Percentiles rank a stretch among this genome's conserved stretches.
Evolutionary conservation across 2,113 vertebrate species (phyloP).

Genomic region (Carettochelys insculpta): DNA sequence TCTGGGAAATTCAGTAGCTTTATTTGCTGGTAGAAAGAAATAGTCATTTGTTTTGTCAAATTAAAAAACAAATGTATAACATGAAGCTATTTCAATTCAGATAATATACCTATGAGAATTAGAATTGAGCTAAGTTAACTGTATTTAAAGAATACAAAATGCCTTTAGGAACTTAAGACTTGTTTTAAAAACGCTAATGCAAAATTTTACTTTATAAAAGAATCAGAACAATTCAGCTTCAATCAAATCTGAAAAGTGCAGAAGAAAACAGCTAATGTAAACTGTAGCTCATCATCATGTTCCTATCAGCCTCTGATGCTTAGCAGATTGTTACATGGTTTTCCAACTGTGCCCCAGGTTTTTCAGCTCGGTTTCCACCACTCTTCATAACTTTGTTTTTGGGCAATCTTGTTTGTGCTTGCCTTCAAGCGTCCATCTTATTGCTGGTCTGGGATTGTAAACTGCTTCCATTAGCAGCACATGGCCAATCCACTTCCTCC

Average conservation of each 20-base stretch:
- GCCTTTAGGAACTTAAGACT: neutral
- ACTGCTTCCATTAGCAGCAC: too few species aligned
- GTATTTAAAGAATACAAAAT: neutral
- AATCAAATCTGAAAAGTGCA: neutral
- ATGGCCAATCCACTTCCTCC: too few species aligned
- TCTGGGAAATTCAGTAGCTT: neutral
- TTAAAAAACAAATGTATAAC: neutral
- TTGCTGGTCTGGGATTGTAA: too few species aligned
- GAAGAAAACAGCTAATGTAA: neutral
- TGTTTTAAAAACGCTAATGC: neutral
- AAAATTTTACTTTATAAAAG: neutral
- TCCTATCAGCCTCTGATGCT: too few species aligned
- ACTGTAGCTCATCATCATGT: neutral
- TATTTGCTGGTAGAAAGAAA: constrained; percentile 34
- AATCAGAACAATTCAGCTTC: neutral
- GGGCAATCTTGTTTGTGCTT: too few species aligned
- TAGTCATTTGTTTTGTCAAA: neutral
- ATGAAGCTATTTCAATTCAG: neutral
- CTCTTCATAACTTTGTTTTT: too few species aligned
- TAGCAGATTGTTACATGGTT: too few species aligned
- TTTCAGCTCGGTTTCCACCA: too few species aligned
- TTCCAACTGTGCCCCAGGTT: too few species aligned
- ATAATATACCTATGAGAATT: neutral
- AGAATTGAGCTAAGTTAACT: neutral
- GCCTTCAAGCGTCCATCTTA: too few species aligned